These are phyloP conservation scores for Lochmaea capreae DNA, from an alignment of 2,888 invertebrate genomes.

Conservation along the genomic window DNA sequence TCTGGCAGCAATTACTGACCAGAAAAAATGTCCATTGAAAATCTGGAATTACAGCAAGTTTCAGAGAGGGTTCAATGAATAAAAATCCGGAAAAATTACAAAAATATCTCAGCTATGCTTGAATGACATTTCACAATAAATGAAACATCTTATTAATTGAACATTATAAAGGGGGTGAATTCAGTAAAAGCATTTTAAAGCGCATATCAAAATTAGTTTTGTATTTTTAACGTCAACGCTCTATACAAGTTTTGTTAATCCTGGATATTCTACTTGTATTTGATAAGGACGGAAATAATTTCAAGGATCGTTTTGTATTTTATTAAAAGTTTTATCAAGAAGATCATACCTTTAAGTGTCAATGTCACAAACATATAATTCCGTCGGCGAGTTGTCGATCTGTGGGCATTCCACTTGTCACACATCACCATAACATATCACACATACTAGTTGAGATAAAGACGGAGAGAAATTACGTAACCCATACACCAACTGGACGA, in stretches of 20 bases:
- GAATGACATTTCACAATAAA: no score
- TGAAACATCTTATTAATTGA: no score
- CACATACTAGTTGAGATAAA: conserved; percentile 48
- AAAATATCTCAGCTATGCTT: no score
- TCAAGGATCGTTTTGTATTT: background rate
- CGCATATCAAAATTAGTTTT: background rate
- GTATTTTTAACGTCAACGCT: background rate
- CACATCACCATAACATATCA: conserved; percentile 40
- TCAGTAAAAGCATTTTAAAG: background rate
- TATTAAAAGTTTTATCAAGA: background rate
- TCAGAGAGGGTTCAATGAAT: background rate
- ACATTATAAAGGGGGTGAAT: no score
- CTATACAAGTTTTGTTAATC: no score
- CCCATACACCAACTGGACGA: conserved; percentile 52
- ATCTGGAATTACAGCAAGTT: background rate
- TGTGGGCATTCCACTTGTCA: conserved; percentile 39
- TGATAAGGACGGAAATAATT: background rate
- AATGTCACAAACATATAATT: conserved; percentile 38
- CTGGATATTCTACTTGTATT: background rate
- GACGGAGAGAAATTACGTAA: conserved; percentile 24
- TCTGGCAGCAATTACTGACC: no score
- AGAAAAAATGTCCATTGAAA: background rate
- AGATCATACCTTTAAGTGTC: conserved; percentile 26
- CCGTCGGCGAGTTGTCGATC: conserved; percentile 28
- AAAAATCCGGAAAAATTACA: background rate